Base-by-base conservation (phyloP, 2,797 vertebrate species). In the Balearica regulorum region DNA sequence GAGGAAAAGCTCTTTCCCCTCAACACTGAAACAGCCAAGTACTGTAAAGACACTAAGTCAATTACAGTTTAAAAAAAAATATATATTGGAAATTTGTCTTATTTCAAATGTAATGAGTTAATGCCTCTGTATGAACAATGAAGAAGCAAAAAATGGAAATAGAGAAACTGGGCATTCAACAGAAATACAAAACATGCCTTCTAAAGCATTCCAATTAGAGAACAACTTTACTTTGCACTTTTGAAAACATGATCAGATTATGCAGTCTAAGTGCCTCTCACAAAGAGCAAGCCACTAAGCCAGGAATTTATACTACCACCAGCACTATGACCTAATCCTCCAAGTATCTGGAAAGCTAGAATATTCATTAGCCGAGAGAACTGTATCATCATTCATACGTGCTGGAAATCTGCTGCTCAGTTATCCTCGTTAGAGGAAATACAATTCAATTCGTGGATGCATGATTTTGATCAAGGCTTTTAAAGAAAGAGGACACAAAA, bases 321-420 rank as follows among this genome's bases (percentile, higher is more conserved):
- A 97, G 70, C 62, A 41, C n/a, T 39, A 91, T 96, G 96, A 96
- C 54, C 89, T 97, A 91, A 96, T 39, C 65, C 51, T 69, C 43
- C 55, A 95, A 96, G 72, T 68, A 96, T 96, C 65, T 95, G 93
- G 81, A 93, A 95, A 90, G 68, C 43, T 2, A 88, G 35, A 94
- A 70, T 72, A 83, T 79, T 88, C 89, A 90, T 92, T 90, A 95
- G 92, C 80, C 10, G 53, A 90, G 66, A 93, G 76, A 90, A 96
- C 60, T 80, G 41, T 82, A 81, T 91, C 93, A 91, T 92, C 83
- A 94, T 92, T 94, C 91, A 85, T 55, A 61, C 55, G 49, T 0
- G 3, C 61, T 94, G 77, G 70, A 94, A 90, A 93, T 29, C 65
- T 93, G 75, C 93, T 76, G 82, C 76, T 75, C 69, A 66, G 78